These are phyloP conservation scores for Notoglanidium macrostoma DNA, from an alignment of 2,797 vertebrate genomes.

Conservation along the genomic window DNA sequence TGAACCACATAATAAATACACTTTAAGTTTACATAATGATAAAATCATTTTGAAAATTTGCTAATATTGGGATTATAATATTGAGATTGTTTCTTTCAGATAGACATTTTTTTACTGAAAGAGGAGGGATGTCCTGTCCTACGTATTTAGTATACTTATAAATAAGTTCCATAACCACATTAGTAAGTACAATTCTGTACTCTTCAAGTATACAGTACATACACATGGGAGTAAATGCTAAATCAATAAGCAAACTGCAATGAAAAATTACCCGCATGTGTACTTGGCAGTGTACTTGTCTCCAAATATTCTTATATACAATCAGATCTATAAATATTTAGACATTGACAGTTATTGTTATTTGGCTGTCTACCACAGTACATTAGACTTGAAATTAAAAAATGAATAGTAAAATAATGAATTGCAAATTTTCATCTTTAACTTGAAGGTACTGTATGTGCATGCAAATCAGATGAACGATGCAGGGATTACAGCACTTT, in stretches of 20 bases:
- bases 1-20: background rate
- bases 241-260: background rate
- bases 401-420: background rate
- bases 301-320: background rate
- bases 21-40: background rate
- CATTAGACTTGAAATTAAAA: background rate
- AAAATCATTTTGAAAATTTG: background rate
- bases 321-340: background rate
- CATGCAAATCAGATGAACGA: background rate
- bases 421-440: too few species aligned
- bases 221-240: background rate
- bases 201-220: background rate
- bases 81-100: background rate
- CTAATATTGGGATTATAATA: background rate
- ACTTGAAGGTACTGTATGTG: background rate
- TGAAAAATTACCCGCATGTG: background rate
- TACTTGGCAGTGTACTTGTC: background rate
- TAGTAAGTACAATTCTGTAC: background rate
- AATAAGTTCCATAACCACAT: background rate
- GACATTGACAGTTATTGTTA: background rate
- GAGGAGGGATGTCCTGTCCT: background rate
- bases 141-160: background rate
- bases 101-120: background rate
- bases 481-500: background rate
- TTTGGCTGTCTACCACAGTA: background rate